A percentile compares a stretch with the other conserved stretches of the same genome.
Conservation (phyloP, 1,140 invertebrate genomes). For the Trypoxylus dichotomus region DNA sequence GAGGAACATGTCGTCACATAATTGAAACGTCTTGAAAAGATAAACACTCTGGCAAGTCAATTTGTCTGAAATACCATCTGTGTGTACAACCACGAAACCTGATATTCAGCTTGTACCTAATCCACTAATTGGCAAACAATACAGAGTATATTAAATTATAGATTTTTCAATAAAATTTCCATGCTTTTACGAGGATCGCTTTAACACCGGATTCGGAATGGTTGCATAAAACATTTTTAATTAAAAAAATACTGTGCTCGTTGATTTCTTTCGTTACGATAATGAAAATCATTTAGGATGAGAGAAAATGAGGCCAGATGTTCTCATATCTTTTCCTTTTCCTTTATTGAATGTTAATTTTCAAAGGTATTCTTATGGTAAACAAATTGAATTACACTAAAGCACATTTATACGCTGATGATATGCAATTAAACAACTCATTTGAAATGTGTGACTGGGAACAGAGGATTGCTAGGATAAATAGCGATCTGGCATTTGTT, state of each 20-base stretch:
- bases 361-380: too few relatives aligned
- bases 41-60: constrained; percentile 25
- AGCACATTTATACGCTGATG: too few relatives aligned
- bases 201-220: background rate
- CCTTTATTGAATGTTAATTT: too few relatives aligned
- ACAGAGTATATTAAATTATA: constrained; percentile 28
- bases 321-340: too few relatives aligned
- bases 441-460: too few relatives aligned
- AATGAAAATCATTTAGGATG: too few relatives aligned
- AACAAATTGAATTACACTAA: too few relatives aligned
- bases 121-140: constrained; percentile 27
- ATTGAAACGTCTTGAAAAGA: constrained; percentile 22
- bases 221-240: constrained; percentile 2
- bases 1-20: constrained; percentile 3
- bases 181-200: background rate
- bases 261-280: too few relatives aligned
- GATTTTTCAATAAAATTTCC: constrained; percentile 27
- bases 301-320: too few relatives aligned
- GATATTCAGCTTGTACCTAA: constrained; percentile 12
- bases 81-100: constrained; percentile 1
- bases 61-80: constrained; percentile 14
- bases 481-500: too few relatives aligned
- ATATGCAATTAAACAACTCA: too few relatives aligned
- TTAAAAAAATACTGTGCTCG: background rate
- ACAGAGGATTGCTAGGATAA: too few relatives aligned